Evolutionary conservation across 2,888 invertebrate species (phyloP), one percentile per base, ranked within the genome.

Genomic region (Cacoxenus indagator): DNA sequence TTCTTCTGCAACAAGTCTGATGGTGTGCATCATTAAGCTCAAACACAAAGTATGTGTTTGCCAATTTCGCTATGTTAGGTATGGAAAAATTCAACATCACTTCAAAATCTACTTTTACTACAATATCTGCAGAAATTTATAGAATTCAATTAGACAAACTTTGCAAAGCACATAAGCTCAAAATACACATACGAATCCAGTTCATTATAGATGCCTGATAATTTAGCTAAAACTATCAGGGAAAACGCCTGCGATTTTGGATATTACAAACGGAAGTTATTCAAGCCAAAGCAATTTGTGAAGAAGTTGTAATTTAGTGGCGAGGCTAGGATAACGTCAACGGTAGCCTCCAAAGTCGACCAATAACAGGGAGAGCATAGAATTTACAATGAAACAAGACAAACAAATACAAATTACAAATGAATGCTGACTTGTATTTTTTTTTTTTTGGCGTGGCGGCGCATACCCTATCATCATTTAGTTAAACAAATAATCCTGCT

Each of bases 181-280:
- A 9, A 8, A 1, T 31, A 5, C 31, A 9, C 1, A 9, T 9
- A 31, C 31, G 31, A 9, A 8, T 31, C 48, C 48, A 48, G 2
- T 19, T 19, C 22, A 51, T 22, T 9, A n/a, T 22, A 51, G 22
- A 51, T 51, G 51, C 29, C 17, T 48, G 45, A 62, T 37, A 67
- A 55, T 67, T 67, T 64, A 48, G 45, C 17, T 55, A 67, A 67
- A 67, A 27, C 62, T 55, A 67, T 66, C 82, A 82, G 80, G 80
- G 82, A 78, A 51, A 70, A 82, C 80, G 80, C 80, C 82, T 74
- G 75, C 80, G 72, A 75, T 73, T 80, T 73, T 61, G 69, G 11
- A 80, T 78, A 72, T 76, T 70, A 75, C 76, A 59, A 71, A 57
- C 78, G 75, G 75, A 78, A 71, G 72, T 64, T 29, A 29, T 31